Conservation (phyloP, 2,113 vertebrate genomes). For the Eurystomus gularis region DNA sequence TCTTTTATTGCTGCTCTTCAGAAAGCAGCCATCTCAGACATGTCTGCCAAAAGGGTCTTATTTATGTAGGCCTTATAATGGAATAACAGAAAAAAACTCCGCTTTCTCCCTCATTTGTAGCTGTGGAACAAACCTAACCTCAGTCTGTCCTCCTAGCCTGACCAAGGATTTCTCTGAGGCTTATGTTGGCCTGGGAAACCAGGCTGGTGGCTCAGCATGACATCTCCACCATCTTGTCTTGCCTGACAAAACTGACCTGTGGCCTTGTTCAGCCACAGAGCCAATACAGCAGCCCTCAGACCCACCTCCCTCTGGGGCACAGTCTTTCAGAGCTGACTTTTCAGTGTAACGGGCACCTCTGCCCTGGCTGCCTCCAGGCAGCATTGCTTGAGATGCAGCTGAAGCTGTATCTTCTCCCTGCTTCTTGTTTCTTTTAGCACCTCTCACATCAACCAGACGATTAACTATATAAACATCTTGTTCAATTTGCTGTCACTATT, state of each 20-base stretch:
- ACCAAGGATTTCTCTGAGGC: not conserved
- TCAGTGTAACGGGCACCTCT: not conserved
- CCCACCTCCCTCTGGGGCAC: not conserved
- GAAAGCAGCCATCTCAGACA: not conserved
- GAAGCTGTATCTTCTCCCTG: not conserved
- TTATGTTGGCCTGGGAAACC: not conserved
- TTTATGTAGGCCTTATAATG: not conserved
- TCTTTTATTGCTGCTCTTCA: not conserved
- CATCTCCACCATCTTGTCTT: not conserved
- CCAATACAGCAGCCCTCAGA: not conserved
- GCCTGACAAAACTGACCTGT: not conserved
- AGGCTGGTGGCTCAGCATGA: not conserved
- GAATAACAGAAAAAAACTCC: not conserved
- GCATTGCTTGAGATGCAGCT: not conserved
- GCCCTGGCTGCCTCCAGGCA: not conserved
- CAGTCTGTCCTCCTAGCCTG: not conserved
- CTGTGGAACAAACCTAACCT: not conserved
- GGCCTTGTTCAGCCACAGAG: not conserved
- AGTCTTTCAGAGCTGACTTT: not conserved
- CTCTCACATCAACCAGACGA: not conserved
- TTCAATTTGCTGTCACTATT: not conserved
- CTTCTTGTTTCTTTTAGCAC: not conserved
- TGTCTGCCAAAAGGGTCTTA: not conserved
- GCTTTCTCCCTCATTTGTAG: not conserved
- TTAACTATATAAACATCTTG: not conserved